A percentile compares a stretch with the other conserved stretches of the same genome.
phyloP scores from a whole-genome alignment of 2,113 vertebrate genomes.

The Uria lomvia region DNA sequence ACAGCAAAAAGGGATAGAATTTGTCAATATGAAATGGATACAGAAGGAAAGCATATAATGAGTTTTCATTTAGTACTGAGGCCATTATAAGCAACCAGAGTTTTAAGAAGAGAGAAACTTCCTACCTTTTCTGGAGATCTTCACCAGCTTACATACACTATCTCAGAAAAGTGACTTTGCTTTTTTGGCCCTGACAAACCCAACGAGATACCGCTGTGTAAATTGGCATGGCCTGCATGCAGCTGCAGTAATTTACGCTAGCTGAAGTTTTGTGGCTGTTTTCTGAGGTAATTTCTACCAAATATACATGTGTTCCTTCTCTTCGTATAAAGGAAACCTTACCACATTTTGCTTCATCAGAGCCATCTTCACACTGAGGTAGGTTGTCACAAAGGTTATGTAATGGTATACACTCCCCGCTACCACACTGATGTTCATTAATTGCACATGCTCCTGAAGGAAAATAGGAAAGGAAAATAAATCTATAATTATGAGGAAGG shows the following conservation, averaged over 20 bases:
- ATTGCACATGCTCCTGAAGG: slow-evolving; percentile 77
- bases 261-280: neutral
- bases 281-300: neutral
- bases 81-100: neutral
- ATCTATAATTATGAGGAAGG: neutral
- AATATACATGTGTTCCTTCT: neutral
- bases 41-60: neutral
- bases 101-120: neutral
- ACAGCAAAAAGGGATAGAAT: neutral
- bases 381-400: slow-evolving; percentile 75
- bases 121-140: neutral
- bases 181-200: neutral
- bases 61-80: neutral
- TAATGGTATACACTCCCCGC: slow-evolving; percentile 78
- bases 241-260: neutral
- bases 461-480: neutral
- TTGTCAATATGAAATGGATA: neutral
- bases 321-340: slow-evolving; percentile 13
- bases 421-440: slow-evolving; percentile 77
- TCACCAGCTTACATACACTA: neutral
- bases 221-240: neutral
- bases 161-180: neutral
- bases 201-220: neutral
- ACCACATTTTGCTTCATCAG: slow-evolving; percentile 89
- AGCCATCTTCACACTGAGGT: slow-evolving; percentile 81